These are phyloP conservation scores for Pseudococcus jackbeardsleyi DNA, from an alignment of 2,888 invertebrate genomes.

Conservation along the genomic window DNA sequence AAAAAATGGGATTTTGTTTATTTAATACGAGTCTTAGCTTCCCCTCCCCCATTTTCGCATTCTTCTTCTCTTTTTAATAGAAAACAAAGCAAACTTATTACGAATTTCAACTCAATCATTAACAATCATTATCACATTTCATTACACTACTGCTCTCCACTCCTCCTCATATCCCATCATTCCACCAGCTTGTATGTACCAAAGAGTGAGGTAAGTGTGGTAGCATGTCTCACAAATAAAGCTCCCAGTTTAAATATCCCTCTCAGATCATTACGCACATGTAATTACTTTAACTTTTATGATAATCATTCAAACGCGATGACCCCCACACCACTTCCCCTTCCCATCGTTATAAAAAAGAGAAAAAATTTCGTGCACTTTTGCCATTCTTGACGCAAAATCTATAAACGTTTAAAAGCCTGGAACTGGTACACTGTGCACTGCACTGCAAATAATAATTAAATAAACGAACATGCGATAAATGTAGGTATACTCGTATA, in stretches of 20 bases:
- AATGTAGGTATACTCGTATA: conserved; percentile 30
- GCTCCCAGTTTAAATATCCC: neutral
- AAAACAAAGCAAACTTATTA: too few species aligned
- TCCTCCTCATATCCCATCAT: too few species aligned
- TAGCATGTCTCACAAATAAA: neutral
- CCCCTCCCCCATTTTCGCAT: too few species aligned
- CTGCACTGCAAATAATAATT: conserved; percentile 54
- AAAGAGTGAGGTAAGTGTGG: too few species aligned
- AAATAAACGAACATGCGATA: conserved; percentile 61
- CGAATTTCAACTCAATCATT: too few species aligned
- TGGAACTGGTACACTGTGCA: neutral
- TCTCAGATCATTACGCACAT: neutral
- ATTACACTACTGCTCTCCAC: too few species aligned
- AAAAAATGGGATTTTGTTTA: too few species aligned
- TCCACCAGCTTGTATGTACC: too few species aligned
- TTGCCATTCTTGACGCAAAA: conserved; percentile 9
- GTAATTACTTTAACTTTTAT: neutral
- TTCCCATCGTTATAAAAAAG: neutral
- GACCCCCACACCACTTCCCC: neutral
- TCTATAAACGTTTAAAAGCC: conserved; percentile 10
- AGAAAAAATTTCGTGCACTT: conserved; percentile 23
- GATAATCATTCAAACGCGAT: neutral
- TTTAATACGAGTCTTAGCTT: too few species aligned
- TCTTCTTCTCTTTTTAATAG: too few species aligned
- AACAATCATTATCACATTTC: too few species aligned